phyloP scores from a whole-genome alignment of 2,113 vertebrate genomes.

The Cairina moschata region DNA sequence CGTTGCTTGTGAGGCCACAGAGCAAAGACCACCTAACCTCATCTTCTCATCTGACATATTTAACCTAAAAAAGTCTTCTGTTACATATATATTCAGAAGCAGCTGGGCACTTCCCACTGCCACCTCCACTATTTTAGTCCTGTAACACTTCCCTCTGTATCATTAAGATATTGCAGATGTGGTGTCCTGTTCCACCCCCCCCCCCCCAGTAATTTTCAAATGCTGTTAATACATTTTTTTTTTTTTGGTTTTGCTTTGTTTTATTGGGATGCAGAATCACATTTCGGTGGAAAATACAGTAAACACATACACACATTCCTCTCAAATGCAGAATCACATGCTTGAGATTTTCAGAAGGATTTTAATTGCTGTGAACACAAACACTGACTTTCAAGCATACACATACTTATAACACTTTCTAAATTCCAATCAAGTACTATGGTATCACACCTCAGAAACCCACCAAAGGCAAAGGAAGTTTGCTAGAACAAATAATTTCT shows the following conservation, averaged over 20 bases:
- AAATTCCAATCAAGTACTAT: neutral
- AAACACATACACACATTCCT: neutral
- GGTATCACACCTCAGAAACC: neutral
- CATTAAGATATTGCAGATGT: neutral
- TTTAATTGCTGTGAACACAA: neutral
- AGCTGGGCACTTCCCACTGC: neutral
- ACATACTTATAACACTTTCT: neutral
- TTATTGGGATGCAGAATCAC: neutral
- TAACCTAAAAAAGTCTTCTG: neutral
- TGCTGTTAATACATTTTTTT: neutral
- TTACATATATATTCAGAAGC: neutral
- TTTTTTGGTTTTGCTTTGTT: neutral
- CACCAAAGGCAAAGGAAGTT: neutral
- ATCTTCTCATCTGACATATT: neutral
- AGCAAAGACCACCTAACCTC: neutral
- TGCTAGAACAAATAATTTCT: neutral
- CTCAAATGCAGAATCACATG: neutral
- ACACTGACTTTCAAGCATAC: neutral
- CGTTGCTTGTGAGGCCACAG: neutral
- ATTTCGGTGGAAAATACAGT: neutral
- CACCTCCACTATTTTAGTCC: neutral
- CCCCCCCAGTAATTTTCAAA: neutral
- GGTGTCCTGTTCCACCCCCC: too few species aligned
- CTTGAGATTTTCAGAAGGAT: neutral
- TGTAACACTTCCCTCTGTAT: neutral